Percentiles rank a stretch among this genome's conserved stretches.
phyloP scores from a whole-genome alignment of 2,797 vertebrate species.

The Vipera latastei region DNA sequence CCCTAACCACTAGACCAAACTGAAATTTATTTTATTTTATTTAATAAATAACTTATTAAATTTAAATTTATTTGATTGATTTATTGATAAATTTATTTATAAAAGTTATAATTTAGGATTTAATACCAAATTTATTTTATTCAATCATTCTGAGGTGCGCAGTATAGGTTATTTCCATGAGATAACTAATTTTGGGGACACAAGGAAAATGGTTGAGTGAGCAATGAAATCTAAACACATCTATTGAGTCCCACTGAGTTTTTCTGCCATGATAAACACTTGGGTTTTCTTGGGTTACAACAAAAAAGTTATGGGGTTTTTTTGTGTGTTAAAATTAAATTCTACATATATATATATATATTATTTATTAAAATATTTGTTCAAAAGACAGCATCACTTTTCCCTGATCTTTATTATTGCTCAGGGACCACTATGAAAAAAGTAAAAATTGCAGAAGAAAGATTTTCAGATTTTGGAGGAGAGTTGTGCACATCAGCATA shows the following conservation, averaged over 20 bases:
- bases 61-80: not conserved
- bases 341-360: not conserved
- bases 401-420: not conserved
- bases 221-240: not conserved
- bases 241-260: not conserved
- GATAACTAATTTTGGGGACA: not conserved
- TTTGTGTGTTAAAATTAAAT: not conserved
- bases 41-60: not conserved
- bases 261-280: not conserved
- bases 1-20: not conserved
- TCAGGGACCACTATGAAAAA: not conserved
- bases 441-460: not conserved
- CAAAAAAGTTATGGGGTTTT: not conserved
- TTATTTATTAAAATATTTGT: not conserved
- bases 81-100: not conserved
- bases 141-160: not conserved
- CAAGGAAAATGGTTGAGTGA: not conserved
- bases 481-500: not conserved
- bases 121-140: not conserved
- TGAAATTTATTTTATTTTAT: not conserved
- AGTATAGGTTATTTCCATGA: not conserved
- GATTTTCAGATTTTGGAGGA: not conserved
- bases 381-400: not conserved
- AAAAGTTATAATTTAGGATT: not conserved
- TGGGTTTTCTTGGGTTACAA: not conserved